Percentiles rank a stretch among this genome's conserved stretches.
These are phyloP conservation scores for Microcebus murinus DNA, from an alignment of 2,113 vertebrate species.

Conservation along the genomic window DNA sequence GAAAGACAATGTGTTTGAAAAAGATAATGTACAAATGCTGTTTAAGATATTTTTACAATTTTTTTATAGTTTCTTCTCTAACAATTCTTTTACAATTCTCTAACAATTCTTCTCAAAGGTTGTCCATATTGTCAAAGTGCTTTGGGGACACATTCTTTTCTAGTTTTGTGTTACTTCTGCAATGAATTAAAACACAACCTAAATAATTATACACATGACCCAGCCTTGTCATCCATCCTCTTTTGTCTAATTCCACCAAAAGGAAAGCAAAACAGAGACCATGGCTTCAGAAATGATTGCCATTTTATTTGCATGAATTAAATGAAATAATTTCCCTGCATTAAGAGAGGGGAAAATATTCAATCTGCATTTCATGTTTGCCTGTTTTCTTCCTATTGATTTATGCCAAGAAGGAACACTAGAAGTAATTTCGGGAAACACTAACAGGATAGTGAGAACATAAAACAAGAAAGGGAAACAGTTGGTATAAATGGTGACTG, in stretches of 20 bases:
- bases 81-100: no score
- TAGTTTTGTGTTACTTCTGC: not conserved
- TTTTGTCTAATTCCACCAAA: not conserved
- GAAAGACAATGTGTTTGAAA: not conserved
- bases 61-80: not conserved
- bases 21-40: not conserved
- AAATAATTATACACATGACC: not conserved
- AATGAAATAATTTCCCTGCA: not conserved
- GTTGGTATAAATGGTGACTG: not conserved
- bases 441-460: not conserved
- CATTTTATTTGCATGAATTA: not conserved
- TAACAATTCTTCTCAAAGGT: not conserved
- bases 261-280: not conserved
- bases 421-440: not conserved
- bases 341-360: not conserved
- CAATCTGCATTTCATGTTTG: not conserved
- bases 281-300: not conserved
- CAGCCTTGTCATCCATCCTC: not conserved
- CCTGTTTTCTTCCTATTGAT: not conserved
- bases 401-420: not conserved
- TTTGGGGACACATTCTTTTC: not conserved
- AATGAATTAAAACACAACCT: not conserved
- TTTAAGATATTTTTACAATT: not conserved
- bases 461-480: not conserved
- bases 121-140: not conserved